These are phyloP conservation scores for Abramis brama DNA, from an alignment of 2,113 vertebrate genomes.

Conservation along the genomic window DNA sequence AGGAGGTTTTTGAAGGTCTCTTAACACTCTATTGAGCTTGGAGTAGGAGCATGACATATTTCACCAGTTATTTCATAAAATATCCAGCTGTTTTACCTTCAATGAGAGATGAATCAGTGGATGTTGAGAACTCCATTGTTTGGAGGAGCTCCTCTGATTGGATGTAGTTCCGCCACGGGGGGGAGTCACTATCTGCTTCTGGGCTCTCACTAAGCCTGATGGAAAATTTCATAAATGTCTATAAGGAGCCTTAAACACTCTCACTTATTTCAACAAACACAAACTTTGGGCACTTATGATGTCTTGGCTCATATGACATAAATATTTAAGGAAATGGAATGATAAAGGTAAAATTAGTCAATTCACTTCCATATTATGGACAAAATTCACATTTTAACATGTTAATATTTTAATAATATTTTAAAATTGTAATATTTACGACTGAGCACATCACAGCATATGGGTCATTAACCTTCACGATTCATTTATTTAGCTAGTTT, in stretches of 20 bases:
- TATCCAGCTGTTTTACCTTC: slow-evolving; percentile 78
- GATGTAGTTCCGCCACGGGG: slow-evolving; percentile 70
- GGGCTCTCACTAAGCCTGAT: slow-evolving; percentile 70
- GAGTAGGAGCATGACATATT: background rate
- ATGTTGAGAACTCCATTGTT: slow-evolving; percentile 79
- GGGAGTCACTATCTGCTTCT: slow-evolving; percentile 79
- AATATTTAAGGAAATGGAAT: background rate
- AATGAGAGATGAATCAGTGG: slow-evolving; percentile 80
- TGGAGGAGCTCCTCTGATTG: slow-evolving; percentile 84
- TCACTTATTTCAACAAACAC: background rate
- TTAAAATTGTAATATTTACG: background rate
- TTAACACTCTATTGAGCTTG: background rate
- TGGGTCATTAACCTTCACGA: background rate
- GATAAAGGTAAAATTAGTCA: background rate
- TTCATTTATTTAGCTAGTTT: background rate
- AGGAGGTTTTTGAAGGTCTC: no score
- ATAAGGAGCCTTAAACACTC: background rate
- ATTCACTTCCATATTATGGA: background rate
- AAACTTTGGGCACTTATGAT: background rate
- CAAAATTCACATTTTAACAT: no score
- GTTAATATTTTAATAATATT: no score
- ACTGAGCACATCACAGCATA: background rate
- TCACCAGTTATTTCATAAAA: background rate
- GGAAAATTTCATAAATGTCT: background rate
- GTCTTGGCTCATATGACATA: background rate